Percentiles rank a stretch among this genome's conserved stretches.
Evolutionary conservation across 2,888 invertebrate genomes (phyloP).

Genomic region (Agrotis clavis): DNA sequence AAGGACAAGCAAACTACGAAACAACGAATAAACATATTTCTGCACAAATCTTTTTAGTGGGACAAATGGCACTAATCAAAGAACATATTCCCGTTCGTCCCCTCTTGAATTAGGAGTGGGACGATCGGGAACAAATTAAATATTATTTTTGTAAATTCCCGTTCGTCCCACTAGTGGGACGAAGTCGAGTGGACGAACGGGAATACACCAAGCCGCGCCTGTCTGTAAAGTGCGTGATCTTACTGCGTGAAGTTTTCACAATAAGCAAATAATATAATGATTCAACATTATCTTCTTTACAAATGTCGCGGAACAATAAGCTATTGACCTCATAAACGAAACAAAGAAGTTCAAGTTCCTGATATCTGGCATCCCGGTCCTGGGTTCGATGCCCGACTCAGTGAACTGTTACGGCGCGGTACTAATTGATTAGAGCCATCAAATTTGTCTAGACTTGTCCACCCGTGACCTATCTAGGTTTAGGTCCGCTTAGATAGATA

Average conservation of each 20-base stretch:
- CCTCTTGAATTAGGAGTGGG: too few species aligned
- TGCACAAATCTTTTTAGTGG: too few species aligned
- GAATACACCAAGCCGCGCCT: too few species aligned
- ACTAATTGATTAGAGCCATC: constrained; percentile 82
- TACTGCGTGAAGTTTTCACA: constrained; percentile 39
- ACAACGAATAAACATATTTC: too few species aligned
- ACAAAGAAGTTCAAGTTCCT: constrained; percentile 72
- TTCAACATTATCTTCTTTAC: constrained; percentile 36
- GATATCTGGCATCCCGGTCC: constrained; percentile 65
- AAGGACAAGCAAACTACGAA: too few species aligned
- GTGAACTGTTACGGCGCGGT: constrained; percentile 77
- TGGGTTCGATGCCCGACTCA: constrained; percentile 81
- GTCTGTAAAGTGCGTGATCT: constrained; percentile 32
- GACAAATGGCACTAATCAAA: too few species aligned
- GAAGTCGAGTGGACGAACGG: too few species aligned
- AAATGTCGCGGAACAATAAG: constrained; percentile 62
- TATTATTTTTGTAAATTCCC: too few species aligned
- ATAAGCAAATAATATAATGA: constrained; percentile 56
- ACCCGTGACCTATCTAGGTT: constrained; percentile 82
- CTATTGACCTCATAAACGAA: constrained; percentile 70
- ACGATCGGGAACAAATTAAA: too few species aligned
- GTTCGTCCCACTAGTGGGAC: too few species aligned
- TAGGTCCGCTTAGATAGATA: constrained; percentile 71
- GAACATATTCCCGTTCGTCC: too few species aligned
- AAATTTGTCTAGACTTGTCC: constrained; percentile 79